Evolutionary conservation across 2,113 vertebrate genomes (phyloP).

Genomic region (Spea bombifrons): DNA sequence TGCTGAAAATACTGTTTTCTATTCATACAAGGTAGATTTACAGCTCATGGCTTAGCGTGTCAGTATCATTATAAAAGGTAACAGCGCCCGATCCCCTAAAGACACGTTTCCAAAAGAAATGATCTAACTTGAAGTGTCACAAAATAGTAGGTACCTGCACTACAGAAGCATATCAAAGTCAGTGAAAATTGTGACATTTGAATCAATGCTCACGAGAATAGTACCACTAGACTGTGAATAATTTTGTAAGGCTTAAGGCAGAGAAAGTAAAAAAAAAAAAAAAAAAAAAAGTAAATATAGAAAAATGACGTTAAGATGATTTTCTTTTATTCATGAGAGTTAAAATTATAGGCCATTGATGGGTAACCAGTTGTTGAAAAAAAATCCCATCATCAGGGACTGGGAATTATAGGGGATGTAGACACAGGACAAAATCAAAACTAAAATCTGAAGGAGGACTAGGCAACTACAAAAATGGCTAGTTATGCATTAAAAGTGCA

Average conservation of each 20-base stretch:
- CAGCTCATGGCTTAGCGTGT: slow-evolving; percentile 13
- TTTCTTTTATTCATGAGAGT: not conserved
- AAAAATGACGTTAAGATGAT: not conserved
- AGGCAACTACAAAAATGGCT: no score
- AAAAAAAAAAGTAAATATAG: slow-evolving; percentile 16
- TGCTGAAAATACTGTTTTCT: slow-evolving; percentile 7
- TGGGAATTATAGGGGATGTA: no score
- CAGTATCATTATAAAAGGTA: slow-evolving; percentile 9
- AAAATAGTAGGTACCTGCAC: slow-evolving; percentile 39
- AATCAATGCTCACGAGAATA: slow-evolving; percentile 40
- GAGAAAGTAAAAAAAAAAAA: not conserved
- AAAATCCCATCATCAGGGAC: no score
- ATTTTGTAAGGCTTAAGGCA: slow-evolving; percentile 1
- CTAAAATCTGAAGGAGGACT: no score
- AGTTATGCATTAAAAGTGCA: no score
- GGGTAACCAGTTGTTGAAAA: no score
- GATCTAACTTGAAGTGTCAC: slow-evolving; percentile 40
- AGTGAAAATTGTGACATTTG: slow-evolving; percentile 39
- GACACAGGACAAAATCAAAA: no score
- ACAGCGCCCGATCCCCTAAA: slow-evolving; percentile 21
- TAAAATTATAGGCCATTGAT: not conserved
- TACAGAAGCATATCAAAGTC: slow-evolving; percentile 40
- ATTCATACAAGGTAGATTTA: not conserved
- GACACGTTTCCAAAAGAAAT: slow-evolving; percentile 39
- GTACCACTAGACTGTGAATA: slow-evolving; percentile 25